A percentile compares a stretch with the other conserved stretches of the same genome.
phyloP scores from a whole-genome alignment of 1,140 invertebrate species.

The Atopsyche davidsoni region DNA sequence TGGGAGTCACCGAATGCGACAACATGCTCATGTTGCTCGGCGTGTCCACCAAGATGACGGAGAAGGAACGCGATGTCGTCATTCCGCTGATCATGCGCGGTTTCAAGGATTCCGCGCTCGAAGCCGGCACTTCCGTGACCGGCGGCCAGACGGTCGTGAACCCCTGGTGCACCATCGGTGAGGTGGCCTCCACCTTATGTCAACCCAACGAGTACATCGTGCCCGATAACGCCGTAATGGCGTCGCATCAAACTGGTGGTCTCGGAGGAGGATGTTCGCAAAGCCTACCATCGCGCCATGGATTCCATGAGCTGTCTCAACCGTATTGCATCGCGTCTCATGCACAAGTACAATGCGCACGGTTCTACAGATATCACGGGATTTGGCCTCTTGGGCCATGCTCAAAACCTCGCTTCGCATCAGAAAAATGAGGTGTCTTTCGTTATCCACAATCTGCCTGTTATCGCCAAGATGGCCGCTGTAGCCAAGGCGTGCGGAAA shows the following conservation, averaged over 20 bases:
- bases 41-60: constrained; percentile 91
- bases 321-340: constrained; percentile 83
- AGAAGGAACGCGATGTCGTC: constrained; percentile 92
- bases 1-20: constrained; percentile 98
- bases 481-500: constrained; percentile 92
- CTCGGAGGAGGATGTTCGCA: constrained; percentile 89
- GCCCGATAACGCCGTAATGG: constrained; percentile 93
- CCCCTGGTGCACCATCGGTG: constrained; percentile 97
- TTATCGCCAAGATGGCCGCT: constrained; percentile 96
- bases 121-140: constrained; percentile 89
- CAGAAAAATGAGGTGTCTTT: constrained; percentile 98
- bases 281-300: constrained; percentile 94
- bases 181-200: constrained; percentile 91
- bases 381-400: constrained; percentile 93
- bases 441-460: constrained; percentile 94
- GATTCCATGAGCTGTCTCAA: constrained; percentile 96
- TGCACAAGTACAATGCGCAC: constrained; percentile 98
- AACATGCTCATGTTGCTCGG: constrained; percentile 99
- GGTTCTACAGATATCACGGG: constrained; percentile 97
- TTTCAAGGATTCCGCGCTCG: constrained; percentile 90
- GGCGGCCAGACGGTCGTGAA: constrained; percentile 97
- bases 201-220: constrained; percentile 94
- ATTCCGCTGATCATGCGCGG: constrained; percentile 92
- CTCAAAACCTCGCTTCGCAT: constrained; percentile 90
- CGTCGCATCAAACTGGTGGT: constrained; percentile 93